Evolutionary conservation across 2,888 invertebrate genomes (phyloP), one percentile per base, ranked within the genome.

Genomic region (Clitarchus hookeri): DNA sequence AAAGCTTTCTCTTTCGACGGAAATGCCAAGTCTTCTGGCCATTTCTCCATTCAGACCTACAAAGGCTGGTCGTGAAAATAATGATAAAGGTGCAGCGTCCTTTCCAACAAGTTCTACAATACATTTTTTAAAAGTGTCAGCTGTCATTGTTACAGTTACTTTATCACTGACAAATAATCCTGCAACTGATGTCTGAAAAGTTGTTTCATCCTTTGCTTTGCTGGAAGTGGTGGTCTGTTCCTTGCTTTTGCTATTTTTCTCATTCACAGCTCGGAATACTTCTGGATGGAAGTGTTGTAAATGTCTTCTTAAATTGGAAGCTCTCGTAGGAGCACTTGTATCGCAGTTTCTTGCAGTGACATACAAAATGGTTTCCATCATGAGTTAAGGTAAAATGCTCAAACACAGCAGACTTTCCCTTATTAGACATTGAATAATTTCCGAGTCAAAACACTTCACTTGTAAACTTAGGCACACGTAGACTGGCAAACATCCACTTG

Each of bases 71-170:
- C n/a, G n/a, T 23, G 79, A 79, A 79, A 79, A 19, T n/a, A 79
- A n/a, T 79, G 4, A 79, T 79, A n/a, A 3, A 79, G 13, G 79
- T 27, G 23, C 79, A 3, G n/a, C 25, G 13, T 79, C 79, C 2
- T 79, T n/a, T 79, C n/a, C 13, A 79, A n/a, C 25, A 19, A 79
- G 79, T 79, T n/a, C 79, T 23, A n/a, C 23, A 4, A 79, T 23
- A 79, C 23, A 27, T 19, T 79, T 79, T n/a, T 79, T 25, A 16
- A n/a, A 48, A 13, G 48, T 13, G 48, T 48, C 8, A 8, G 48
- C 48, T 48, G 79, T n/a, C 79, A 79, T 79, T 79, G 79, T 79
- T n/a, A 79, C 79, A 79, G 79, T 79, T 26, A 79, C 23, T 79
- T 79, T 79, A 27, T 79, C 25, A 79, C 4, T 79, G 23, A 79